Percentiles rank a stretch among this genome's conserved stretches.
Evolutionary conservation across 1,140 invertebrate genomes (phyloP).

Genomic region (Venustaconcha ellipsiformis): DNA sequence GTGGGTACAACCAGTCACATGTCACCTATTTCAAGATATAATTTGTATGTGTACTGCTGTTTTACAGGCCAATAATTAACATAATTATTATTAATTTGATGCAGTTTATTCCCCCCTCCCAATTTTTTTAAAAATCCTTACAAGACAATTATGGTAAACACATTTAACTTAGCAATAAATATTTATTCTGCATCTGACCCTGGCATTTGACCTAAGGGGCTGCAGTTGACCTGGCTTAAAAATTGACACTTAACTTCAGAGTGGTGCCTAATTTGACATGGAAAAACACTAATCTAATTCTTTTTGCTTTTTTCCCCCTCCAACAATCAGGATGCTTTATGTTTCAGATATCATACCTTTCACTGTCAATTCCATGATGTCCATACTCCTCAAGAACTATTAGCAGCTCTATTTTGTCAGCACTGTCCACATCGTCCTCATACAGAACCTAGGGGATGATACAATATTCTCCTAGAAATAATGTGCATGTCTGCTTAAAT

Average conservation of each 20-base stretch:
- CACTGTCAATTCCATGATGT: conserved; percentile 16
- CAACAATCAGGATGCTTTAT: not conserved
- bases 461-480: too few relatives aligned
- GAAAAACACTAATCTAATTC: not conserved
- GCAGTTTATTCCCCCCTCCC: too few relatives aligned
- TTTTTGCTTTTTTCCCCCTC: not conserved
- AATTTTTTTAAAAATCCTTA: too few relatives aligned
- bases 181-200: not conserved
- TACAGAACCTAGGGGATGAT: conserved; percentile 20
- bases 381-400: conserved; percentile 29
- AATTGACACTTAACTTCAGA: not conserved
- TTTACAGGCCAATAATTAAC: too few relatives aligned
- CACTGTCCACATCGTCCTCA: conserved; percentile 13
- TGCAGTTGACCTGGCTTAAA: not conserved
- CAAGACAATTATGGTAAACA: too few relatives aligned
- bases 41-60: too few relatives aligned
- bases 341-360: conserved; percentile 5
- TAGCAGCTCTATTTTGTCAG: conserved; percentile 21
- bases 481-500: too few relatives aligned
- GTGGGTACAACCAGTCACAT: too few relatives aligned
- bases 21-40: too few relatives aligned
- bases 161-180: not conserved
- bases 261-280: not conserved
- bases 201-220: not conserved
- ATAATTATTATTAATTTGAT: too few relatives aligned